A percentile compares a stretch with the other conserved stretches of the same genome.
Conservation (phyloP, 1,140 invertebrate species). For the Argopecten irradians region DNA sequence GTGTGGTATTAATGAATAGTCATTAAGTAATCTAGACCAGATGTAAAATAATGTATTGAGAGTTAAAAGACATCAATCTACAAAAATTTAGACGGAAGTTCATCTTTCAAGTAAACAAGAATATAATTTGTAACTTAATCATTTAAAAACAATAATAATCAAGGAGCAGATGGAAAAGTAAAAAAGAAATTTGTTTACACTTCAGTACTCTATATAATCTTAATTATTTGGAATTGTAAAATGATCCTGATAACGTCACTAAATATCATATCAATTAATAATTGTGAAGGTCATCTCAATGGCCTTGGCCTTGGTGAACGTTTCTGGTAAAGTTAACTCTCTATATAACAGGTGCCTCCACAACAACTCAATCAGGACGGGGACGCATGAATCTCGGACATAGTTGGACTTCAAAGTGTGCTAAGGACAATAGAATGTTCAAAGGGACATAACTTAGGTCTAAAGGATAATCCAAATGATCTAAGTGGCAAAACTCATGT, state of each 20-base stretch:
- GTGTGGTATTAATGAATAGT: not conserved
- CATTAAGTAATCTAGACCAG: not conserved
- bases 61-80: no score
- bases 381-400: constrained; percentile 4
- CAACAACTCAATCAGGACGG: constrained; percentile 13
- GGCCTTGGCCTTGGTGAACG: not conserved
- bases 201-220: not conserved
- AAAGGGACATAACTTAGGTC: constrained; percentile 2
- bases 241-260: not conserved
- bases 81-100: no score
- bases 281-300: not conserved
- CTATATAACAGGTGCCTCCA: not conserved
- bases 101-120: no score
- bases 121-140: no score
- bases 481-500: no score
- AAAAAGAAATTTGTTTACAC: not conserved
- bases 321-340: not conserved
- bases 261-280: not conserved
- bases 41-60: not conserved
- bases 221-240: not conserved
- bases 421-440: not conserved
- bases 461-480: not conserved
- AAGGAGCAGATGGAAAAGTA: not conserved
- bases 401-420: not conserved
- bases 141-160: not conserved